Conservation (phyloP, 2,888 invertebrate species). For the Dendrolimus pini region DNA sequence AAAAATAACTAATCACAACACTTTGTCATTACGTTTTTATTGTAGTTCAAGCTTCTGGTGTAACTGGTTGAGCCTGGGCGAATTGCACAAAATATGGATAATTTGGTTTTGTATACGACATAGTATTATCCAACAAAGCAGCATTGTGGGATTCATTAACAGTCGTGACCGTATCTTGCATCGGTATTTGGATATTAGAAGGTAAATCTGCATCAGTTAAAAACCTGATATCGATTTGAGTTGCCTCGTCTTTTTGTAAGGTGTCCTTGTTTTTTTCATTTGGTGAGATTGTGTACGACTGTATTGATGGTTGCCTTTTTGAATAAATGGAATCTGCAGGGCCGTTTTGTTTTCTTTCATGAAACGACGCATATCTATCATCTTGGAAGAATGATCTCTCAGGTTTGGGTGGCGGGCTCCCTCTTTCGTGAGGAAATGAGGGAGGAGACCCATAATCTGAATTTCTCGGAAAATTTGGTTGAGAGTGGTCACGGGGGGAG, state of each 20-base stretch:
- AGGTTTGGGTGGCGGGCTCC: neutral
- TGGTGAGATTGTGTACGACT: too few relatives aligned
- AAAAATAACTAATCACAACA: too few relatives aligned
- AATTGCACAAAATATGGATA: neutral
- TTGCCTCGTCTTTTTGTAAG: neutral
- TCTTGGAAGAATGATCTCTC: neutral
- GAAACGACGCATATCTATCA: neutral
- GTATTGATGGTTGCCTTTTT: too few relatives aligned
- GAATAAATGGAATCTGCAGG: too few relatives aligned
- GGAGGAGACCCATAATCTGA: conserved; percentile 4
- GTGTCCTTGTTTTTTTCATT: neutral
- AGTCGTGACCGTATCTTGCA: neutral
- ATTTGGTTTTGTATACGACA: neutral
- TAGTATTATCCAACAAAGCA: neutral
- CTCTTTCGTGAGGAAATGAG: conserved; percentile 5
- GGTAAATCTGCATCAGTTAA: conserved; percentile 5
- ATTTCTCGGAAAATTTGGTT: neutral
- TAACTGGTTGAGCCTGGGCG: neutral
- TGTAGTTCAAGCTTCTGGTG: neutral
- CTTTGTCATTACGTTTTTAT: too few relatives aligned
- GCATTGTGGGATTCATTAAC: neutral
- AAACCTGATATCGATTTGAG: conserved; percentile 16
- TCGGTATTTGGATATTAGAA: neutral
- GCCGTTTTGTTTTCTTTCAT: too few relatives aligned
- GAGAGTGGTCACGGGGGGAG: conserved; percentile 7